Base-by-base conservation (phyloP, 1,140 invertebrate genomes). In the Brachionus plicatilis region DNA sequence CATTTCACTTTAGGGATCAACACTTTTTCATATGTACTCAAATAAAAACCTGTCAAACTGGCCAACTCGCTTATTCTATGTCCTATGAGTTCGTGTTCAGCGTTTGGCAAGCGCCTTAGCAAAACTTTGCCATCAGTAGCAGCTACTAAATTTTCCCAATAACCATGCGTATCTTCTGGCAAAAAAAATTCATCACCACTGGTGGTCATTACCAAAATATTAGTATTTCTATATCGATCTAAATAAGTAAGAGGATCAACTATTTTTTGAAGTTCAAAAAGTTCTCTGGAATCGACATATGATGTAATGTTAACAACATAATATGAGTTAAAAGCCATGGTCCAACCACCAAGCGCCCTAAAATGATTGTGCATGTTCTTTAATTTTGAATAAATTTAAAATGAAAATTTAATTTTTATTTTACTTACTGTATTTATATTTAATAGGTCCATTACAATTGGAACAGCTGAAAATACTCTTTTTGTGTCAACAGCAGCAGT, bases 171-270 rank as follows among this genome's bases (percentile, higher is more conserved):
- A 85, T 88, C 87, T 41, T 89, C 88, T 12, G 86, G 86, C 27
- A 88, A 82, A 79, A 88, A 89, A 84, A 89, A 89, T 84, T 89
- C 88, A 70, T 89, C 88, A 2, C 88, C 87, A 9, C 86, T 86
- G 0, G 88, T 87, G 24, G 85, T 86, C 37, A 88, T 86, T 5
- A 88, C 86, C 66, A 87, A 53, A 53, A 88, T 88, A 0, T 87
- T 86, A 43, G 88, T 88, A 4, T 65, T 86, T 33, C 66, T 85
- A 33, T 86, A 86, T 37, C 87, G 79, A 14, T 87, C 87, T 45
- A 87, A 87, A 84, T 88, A 89, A 33, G 87, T 85, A 1, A 87
- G 78, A 9, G 88, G 88, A 82, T 88, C 88, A 14, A 88, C 86
- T n/a, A 87, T 86, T 53, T 85, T 84, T 3, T 86, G 86, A 87